Base-by-base conservation (phyloP, 2,888 invertebrate species). In the Amiota communis region DNA sequence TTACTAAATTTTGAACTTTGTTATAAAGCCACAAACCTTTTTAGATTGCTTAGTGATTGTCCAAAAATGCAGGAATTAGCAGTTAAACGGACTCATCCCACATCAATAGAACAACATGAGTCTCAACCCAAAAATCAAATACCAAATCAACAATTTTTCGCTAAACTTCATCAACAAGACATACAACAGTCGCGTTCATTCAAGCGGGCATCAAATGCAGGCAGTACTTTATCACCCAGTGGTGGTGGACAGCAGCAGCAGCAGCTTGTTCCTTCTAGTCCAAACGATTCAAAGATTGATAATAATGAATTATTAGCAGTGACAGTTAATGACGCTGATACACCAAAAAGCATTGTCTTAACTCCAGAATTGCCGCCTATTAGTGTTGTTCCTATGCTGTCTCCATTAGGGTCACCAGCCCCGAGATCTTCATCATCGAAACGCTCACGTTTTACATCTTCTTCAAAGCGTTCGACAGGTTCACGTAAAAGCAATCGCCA, bases 51-150 rank as follows among this genome's bases (percentile, higher is more conserved):
- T 78, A 96, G 95, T 3, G 92, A 92, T 0, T 95, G 96, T 0
- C 96, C 96, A 0, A 96, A 96, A 89, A 96, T 97, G 73, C 92
- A 95, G 20, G 96, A 97, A 87, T 89, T 97, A 75, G 96, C 97
- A 0, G 95, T 95, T 79, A 96, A 96, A 1, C 92, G 97, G 78
- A 87, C 87, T 1, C 87, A 87, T 67, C 82, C 86, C 0, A 81
- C 80, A 0, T 94, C 95, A 0, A 92, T 93, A 13, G 93, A 93
- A 0, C 92, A 92, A 80, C 91, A 92, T 74, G 88, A 88, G 59
- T 79, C 86, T 0, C 75, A 83, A 2, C 89, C 89, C 0, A 90
- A 88, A 74, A 90, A 90, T 75, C 90, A 89, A 79, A 88, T 90
- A 72, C 87, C 90, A 36, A 90, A 90, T 79, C 88, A 89, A 75